A percentile compares a stretch with the other conserved stretches of the same genome.
These are phyloP conservation scores for Poeciliopsis turrubarensis DNA, from an alignment of 2,113 vertebrate species.

Conservation along the genomic window DNA sequence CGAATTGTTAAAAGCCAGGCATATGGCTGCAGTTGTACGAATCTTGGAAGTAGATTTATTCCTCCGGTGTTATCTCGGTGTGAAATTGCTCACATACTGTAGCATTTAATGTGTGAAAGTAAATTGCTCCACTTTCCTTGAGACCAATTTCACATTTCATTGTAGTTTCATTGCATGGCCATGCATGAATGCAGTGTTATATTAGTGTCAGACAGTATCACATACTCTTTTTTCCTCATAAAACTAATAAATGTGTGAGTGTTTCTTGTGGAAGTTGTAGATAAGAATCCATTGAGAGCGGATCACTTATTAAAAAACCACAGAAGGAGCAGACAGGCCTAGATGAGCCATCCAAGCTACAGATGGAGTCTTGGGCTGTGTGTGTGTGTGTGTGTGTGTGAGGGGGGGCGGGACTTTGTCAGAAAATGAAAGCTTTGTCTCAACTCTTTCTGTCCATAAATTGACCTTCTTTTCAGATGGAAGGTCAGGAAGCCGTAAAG, in stretches of 20 bases:
- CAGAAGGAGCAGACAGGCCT: conserved; percentile 22
- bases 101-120: conserved; percentile 7
- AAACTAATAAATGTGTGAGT: conserved; percentile 49
- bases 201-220: conserved; percentile 50
- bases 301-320: conserved; percentile 62
- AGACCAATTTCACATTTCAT: conserved; percentile 32
- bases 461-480: conserved; percentile 37
- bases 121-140: conserved; percentile 22
- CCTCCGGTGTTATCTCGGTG: neutral
- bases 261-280: conserved; percentile 42
- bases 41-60: neutral
- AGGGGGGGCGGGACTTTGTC: conserved; percentile 13
- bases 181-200: conserved; percentile 32
- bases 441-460: conserved; percentile 30
- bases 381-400: no score
- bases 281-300: conserved; percentile 50
- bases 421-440: conserved; percentile 67
- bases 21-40: neutral
- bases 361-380: conserved; percentile 13
- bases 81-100: neutral
- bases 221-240: conserved; percentile 16
- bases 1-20: neutral
- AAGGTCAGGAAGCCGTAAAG: conserved; percentile 53
- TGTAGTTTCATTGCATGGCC: conserved; percentile 14
- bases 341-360: conserved; percentile 40